A percentile compares a stretch with the other conserved stretches of the same genome.
Conservation (phyloP, 2,113 vertebrate species). For the Ploceus nigricollis region DNA sequence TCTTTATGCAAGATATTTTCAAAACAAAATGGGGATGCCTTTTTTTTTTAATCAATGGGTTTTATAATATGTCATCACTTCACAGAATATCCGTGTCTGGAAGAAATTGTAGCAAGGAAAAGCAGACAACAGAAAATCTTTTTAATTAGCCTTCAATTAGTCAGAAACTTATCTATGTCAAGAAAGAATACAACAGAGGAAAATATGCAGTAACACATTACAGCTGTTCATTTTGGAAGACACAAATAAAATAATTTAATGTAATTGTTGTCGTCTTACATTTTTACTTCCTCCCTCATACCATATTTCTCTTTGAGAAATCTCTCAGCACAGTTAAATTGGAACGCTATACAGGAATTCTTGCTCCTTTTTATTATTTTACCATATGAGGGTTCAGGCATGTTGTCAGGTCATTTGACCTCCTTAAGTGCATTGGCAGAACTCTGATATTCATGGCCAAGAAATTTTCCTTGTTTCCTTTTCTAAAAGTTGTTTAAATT, state of each 20-base stretch:
- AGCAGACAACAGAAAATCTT: not conserved
- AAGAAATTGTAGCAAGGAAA: not conserved
- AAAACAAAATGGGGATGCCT: not conserved
- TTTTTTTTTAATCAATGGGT: not conserved
- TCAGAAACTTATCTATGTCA: not conserved
- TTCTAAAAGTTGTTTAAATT: not conserved
- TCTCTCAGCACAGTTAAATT: not conserved
- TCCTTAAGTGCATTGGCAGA: constrained; percentile 46
- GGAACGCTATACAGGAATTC: not conserved
- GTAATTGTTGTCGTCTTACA: not conserved
- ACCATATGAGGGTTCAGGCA: constrained; percentile 37
- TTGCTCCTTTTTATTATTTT: constrained; percentile 29
- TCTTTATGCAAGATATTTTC: not conserved
- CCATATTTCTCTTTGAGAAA: constrained; percentile 26
- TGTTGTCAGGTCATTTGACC: constrained; percentile 47
- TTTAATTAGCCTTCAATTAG: not conserved
- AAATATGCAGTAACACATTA: not conserved
- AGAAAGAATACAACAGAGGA: not conserved
- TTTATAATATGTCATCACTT: not conserved
- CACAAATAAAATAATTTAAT: not conserved
- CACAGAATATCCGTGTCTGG: not conserved
- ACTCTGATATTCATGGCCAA: not conserved
- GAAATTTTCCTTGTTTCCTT: not conserved
- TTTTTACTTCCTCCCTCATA: not conserved
- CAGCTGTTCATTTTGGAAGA: not conserved